Conservation (phyloP, 2,113 vertebrate species). For the Zapornia atra region DNA sequence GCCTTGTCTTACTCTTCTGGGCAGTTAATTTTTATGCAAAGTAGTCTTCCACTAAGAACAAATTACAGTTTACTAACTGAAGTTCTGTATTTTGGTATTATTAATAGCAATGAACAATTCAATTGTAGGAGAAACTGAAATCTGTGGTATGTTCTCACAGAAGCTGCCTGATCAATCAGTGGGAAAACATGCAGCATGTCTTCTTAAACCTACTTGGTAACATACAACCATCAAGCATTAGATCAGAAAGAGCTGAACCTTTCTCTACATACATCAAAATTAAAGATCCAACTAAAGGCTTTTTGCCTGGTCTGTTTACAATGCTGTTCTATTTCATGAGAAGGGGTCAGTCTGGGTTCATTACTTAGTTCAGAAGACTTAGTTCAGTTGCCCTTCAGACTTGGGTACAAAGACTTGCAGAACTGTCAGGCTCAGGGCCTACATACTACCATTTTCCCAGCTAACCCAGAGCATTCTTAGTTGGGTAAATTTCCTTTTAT, state of each 20-base stretch:
- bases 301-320: not conserved
- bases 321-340: not conserved
- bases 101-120: not conserved
- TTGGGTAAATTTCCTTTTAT: not conserved
- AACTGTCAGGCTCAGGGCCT: not conserved
- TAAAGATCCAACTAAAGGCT: not conserved
- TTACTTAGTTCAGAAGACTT: not conserved
- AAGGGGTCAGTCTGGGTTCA: not conserved
- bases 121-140: not conserved
- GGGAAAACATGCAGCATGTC: not conserved
- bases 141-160: not conserved
- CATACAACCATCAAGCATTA: not conserved
- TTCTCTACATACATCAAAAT: not conserved
- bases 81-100: not conserved
- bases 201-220: not conserved
- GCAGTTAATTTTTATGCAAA: not conserved
- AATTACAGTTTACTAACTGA: not conserved
- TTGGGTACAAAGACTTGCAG: not conserved
- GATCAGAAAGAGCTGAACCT: not conserved
- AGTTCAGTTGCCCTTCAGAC: not conserved
- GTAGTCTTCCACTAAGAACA: not conserved
- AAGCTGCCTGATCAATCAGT: not conserved
- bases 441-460: not conserved
- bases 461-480: not conserved
- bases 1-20: not conserved